Conservation (phyloP, 2,797 vertebrate species). For the Onychomys arenicola region DNA sequence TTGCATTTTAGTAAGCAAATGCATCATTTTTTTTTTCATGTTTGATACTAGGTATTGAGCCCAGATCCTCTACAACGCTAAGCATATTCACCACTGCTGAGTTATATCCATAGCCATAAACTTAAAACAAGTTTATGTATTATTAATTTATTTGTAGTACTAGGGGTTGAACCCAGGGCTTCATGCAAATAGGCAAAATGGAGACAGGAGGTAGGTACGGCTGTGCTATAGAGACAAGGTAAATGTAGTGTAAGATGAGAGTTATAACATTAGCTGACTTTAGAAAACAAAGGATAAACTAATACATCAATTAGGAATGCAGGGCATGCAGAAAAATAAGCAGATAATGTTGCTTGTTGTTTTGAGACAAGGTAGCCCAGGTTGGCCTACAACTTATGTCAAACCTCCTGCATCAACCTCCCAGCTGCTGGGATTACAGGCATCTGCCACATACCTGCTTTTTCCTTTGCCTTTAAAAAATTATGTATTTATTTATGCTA, state of each 20-base stretch:
- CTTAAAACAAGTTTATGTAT: neutral
- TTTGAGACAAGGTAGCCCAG: neutral
- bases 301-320: neutral
- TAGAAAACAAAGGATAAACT: neutral
- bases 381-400: neutral
- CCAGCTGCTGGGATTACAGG: neutral
- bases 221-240: neutral
- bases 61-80: neutral
- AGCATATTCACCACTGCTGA: neutral
- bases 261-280: neutral
- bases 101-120: neutral
- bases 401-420: neutral
- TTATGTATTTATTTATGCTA: neutral
- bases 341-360: neutral
- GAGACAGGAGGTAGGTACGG: neutral
- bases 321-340: neutral
- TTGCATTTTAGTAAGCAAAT: constrained; percentile 32
- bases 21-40: neutral
- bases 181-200: neutral
- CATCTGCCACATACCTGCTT: neutral
- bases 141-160: too few relatives aligned
- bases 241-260: neutral
- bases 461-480: neutral
- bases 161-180: neutral
- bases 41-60: neutral